phyloP scores from a whole-genome alignment of 2,888 invertebrate species.

The Bibio marci region DNA sequence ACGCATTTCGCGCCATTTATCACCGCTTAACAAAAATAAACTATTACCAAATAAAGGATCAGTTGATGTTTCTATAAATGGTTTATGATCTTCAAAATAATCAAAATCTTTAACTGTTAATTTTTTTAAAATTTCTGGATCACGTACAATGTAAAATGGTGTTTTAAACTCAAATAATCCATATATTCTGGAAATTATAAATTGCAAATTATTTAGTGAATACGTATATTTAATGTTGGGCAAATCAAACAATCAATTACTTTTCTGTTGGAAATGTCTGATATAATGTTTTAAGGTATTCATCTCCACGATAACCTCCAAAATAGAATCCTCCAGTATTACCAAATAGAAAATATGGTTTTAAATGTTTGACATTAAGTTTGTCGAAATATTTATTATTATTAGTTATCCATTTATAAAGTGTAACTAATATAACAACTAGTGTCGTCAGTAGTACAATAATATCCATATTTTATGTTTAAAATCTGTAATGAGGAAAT shows the following conservation, averaged over 20 bases:
- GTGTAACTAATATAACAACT: too few species aligned
- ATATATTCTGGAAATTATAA: not conserved
- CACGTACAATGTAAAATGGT: not conserved
- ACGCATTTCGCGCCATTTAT: conserved; percentile 17
- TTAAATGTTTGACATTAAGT: not conserved
- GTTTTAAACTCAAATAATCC: conserved; percentile 4
- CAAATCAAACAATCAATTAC: not conserved
- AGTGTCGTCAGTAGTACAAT: too few species aligned
- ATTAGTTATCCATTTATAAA: conserved; percentile 3
- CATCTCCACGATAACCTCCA: too few species aligned
- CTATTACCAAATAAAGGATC: not conserved
- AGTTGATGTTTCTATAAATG: not conserved
- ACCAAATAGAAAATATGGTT: not conserved
- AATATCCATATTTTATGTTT: too few species aligned
- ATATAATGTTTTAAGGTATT: too few species aligned
- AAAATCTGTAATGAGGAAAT: too few species aligned
- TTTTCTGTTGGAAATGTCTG: not conserved
- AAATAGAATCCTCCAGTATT: not conserved
- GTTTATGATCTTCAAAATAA: conserved; percentile 2
- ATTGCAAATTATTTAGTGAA: too few species aligned
- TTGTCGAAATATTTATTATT: conserved; percentile 3
- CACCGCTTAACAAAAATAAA: too few species aligned
- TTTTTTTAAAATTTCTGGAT: conserved; percentile 2
- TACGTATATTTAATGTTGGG: too few species aligned
- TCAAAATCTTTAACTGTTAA: conserved; percentile 4